Percentiles rank a stretch among this genome's conserved stretches.
phyloP scores from a whole-genome alignment of 2,113 vertebrate genomes.

The Malurus cyaneus region DNA sequence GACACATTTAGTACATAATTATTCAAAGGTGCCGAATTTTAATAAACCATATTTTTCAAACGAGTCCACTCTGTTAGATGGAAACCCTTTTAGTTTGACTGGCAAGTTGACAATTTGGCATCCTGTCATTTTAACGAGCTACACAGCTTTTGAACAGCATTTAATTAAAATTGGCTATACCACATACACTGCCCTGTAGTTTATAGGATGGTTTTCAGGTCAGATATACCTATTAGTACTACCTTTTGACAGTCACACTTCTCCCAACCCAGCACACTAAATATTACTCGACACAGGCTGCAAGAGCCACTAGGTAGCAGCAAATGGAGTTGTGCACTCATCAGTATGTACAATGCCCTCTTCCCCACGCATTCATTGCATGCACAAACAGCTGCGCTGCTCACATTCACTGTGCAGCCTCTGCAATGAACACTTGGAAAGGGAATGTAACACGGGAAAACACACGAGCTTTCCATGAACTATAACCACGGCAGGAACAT shows the following conservation, averaged over 20 bases:
- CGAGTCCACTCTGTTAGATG: neutral
- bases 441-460: neutral
- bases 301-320: neutral
- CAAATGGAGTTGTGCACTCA: neutral
- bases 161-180: constrained; percentile 8
- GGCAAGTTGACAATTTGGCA: constrained; percentile 2
- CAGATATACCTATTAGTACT: neutral
- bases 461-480: neutral
- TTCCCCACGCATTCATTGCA: neutral
- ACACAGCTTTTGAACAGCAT: neutral
- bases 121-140: neutral
- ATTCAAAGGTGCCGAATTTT: neutral
- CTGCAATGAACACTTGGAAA: neutral
- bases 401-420: neutral
- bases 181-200: neutral
- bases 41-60: neutral
- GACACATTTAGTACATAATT: neutral
- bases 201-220: neutral
- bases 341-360: neutral
- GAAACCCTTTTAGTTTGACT: neutral
- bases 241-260: neutral
- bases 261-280: neutral
- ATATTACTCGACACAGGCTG: neutral
- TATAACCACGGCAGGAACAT: neutral
- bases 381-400: neutral